phyloP scores from a whole-genome alignment of 1,140 invertebrate species.

The Thaumatotibia leucotreta region DNA sequence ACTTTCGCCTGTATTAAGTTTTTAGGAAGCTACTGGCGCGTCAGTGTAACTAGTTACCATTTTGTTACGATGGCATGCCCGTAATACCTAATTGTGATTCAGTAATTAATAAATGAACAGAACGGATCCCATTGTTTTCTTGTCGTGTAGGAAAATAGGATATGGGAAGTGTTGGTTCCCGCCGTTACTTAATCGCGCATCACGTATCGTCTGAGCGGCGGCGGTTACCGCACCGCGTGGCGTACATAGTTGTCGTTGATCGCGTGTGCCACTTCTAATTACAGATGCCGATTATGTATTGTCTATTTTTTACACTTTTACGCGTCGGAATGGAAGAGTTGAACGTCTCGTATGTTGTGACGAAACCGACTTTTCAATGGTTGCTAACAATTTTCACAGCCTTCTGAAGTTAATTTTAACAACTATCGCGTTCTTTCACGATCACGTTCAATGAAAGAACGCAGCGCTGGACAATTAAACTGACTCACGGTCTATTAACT shows the following conservation, averaged over 20 bases:
- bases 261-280: slow-evolving; percentile 47
- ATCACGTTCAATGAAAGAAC: not conserved
- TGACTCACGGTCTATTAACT: not conserved
- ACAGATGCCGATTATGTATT: slow-evolving; percentile 45
- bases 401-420: not conserved
- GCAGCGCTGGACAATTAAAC: not conserved
- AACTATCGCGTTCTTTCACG: not conserved
- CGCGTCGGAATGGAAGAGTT: slow-evolving; percentile 55
- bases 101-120: slow-evolving; percentile 11
- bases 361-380: slow-evolving; percentile 22
- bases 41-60: not conserved
- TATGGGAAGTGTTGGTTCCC: not conserved
- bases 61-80: not conserved
- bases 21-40: not conserved
- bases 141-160: not conserved
- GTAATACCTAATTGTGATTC: slow-evolving; percentile 8
- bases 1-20: not conserved
- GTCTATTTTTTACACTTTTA: slow-evolving; percentile 48
- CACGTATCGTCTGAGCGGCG: not conserved
- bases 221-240: slow-evolving; percentile 3
- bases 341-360: slow-evolving; percentile 44
- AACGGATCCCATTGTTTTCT: not conserved
- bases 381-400: not conserved
- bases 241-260: slow-evolving; percentile 21
- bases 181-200: not conserved